Evolutionary conservation across 2,888 invertebrate species (phyloP), one percentile per base, ranked within the genome.

Genomic region (Agonopterix subpropinquella): DNA sequence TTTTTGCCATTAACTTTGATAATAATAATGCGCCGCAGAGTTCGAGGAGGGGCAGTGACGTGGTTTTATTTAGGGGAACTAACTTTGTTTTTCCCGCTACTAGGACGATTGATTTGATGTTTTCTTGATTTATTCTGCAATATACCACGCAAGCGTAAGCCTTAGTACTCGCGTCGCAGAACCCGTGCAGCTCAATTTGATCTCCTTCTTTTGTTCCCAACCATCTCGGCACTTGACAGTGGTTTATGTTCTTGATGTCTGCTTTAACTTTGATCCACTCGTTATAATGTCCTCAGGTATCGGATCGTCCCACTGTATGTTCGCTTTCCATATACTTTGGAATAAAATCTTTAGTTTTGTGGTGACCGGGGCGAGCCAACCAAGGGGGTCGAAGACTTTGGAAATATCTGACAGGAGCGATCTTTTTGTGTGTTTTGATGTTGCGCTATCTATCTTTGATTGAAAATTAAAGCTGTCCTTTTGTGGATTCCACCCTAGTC

Each of bases 51-150:
- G 60, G 53, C 8, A 54, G 13, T 2, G 53, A 37, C 5, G 47
- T n/a, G 9, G 28, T n/a, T 45, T 58, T 56, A 10, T 49, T 54
- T 4, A 18, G 5, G n/a, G 60, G 55, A 28, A 53, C 56, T 2
- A 57, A 39, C 18, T 52, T 56, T 15, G 52, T 36, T 48, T 60
- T 61, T 1, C 51, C 56, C 1, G 55, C 51, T 1, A 57, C 43
- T 10, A 60, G 15, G 8, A 45, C 39, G 4, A 48, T 9, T 35
- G 36, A n/a, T 44, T 15, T 8, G 35, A 41, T 4, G 35, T 37
- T 8, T n/a, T 41, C 3, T 35, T 4, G 15, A 9, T 43, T 53
- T 11, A 49, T 44, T 8, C 13, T 45, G n/a, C 44, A 47, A 37
- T 57, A 59, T 4, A 57, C 43, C 15, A 15, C 15, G 15, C 15